Evolutionary conservation across 1,140 invertebrate genomes (phyloP).

Genomic region (Tenebrio molitor): DNA sequence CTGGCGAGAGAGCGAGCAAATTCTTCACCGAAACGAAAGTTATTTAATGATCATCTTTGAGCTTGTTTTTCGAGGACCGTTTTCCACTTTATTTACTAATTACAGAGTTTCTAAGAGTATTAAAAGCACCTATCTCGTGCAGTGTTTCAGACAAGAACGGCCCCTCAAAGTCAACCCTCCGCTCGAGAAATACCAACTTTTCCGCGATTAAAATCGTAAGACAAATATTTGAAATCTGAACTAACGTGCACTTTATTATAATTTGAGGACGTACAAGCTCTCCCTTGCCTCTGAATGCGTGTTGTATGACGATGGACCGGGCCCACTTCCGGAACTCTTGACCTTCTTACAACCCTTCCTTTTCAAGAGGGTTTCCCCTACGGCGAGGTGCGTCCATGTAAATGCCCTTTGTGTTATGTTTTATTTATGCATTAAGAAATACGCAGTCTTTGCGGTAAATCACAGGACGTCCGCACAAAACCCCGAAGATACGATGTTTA

Average conservation of each 20-base stretch:
- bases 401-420: constrained; percentile 8
- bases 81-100: constrained; percentile 41
- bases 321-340: constrained; percentile 27
- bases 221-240: constrained; percentile 31
- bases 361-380: constrained; percentile 4
- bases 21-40: constrained; percentile 27
- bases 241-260: constrained; percentile 10
- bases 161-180: constrained; percentile 28
- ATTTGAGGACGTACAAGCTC: neutral
- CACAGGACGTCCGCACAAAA: no score
- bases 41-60: constrained; percentile 34
- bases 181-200: constrained; percentile 28
- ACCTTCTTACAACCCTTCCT: constrained; percentile 45
- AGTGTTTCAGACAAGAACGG: constrained; percentile 1
- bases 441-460: no score
- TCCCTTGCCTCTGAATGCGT: neutral
- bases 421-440: constrained; percentile 8
- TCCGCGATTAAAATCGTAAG: constrained; percentile 21
- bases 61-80: constrained; percentile 33
- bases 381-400: neutral
- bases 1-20: constrained; percentile 12
- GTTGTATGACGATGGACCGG: constrained; percentile 2
- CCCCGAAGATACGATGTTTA: no score
- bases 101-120: constrained; percentile 36
- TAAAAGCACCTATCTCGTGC: constrained; percentile 31